Evolutionary conservation across 1,140 invertebrate genomes (phyloP).

Genomic region (Solenopsis fugax): DNA sequence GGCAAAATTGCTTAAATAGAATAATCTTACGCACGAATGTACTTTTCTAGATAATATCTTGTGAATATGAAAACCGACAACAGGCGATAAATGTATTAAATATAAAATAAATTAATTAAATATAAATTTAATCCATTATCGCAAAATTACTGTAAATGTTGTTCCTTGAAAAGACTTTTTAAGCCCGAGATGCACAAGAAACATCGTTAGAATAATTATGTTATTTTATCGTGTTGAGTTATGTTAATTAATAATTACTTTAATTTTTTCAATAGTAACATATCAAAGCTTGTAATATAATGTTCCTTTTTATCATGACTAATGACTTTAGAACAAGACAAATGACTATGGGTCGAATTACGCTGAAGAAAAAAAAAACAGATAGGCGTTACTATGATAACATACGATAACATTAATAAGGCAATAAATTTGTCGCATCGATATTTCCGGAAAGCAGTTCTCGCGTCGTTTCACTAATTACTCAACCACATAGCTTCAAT

Average conservation of each 20-base stretch:
- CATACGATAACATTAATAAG: neutral
- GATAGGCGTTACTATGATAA: neutral
- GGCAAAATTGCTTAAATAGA: constrained; percentile 8
- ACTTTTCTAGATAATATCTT: neutral
- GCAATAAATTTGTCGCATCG: neutral
- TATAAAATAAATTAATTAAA: neutral
- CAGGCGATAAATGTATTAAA: too few relatives aligned
- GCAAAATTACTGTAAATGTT: neutral
- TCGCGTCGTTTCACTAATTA: constrained; percentile 56
- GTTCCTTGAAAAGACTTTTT: neutral
- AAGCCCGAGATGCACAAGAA: neutral
- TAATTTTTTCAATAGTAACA: neutral
- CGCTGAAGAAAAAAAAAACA: neutral
- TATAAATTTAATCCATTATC: constrained; percentile 13
- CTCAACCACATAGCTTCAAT: constrained; percentile 42
- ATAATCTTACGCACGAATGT: neutral
- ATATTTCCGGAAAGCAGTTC: constrained; percentile 39
- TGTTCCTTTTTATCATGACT: neutral
- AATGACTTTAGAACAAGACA: neutral
- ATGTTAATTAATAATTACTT: neutral
- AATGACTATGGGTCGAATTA: neutral
- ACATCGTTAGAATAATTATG: neutral
- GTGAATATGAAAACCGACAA: neutral
- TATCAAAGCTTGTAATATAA: neutral
- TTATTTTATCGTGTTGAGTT: neutral